Percentiles rank a stretch among this genome's conserved stretches.
phyloP scores from a whole-genome alignment of 2,888 invertebrate species.

The Carterocephalus palaemon region DNA sequence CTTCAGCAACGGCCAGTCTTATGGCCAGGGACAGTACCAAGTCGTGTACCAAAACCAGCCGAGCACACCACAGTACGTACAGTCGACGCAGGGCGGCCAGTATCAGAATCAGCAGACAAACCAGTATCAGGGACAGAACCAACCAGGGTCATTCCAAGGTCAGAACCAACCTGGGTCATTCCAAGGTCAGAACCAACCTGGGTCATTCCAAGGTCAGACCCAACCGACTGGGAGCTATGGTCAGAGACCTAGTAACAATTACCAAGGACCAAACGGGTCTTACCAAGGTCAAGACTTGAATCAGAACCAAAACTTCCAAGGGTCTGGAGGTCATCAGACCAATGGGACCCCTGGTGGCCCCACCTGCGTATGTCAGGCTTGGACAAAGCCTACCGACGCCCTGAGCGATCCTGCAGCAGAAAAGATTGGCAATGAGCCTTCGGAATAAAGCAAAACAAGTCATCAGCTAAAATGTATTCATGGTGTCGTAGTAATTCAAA shows the following conservation, averaged over 20 bases:
- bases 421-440: conserved; percentile 28
- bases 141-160: conserved; percentile 11
- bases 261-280: conserved; percentile 19
- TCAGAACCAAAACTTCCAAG: conserved; percentile 43
- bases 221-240: conserved; percentile 8
- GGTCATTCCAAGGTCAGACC: conserved; percentile 2
- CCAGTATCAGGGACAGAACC: conserved; percentile 19
- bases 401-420: conserved; percentile 35
- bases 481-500: too few relatives aligned
- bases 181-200: conserved; percentile 8
- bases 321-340: conserved; percentile 42
- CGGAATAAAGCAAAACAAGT: too few relatives aligned
- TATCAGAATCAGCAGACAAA: conserved; percentile 25
- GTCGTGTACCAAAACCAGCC: conserved; percentile 12
- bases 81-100: conserved; percentile 23
- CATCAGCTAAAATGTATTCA: too few relatives aligned
- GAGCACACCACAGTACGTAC: conserved; percentile 23
- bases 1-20: conserved; percentile 8
- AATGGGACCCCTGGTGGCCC: conserved; percentile 47
- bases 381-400: conserved; percentile 53
- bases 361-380: conserved; percentile 66
- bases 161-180: conserved; percentile 13
- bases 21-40: conserved; percentile 33
- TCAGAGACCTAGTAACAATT: conserved; percentile 8
- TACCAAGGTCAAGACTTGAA: conserved; percentile 2